phyloP scores from a whole-genome alignment of 2,888 invertebrate species.

The Apamea crenata region DNA sequence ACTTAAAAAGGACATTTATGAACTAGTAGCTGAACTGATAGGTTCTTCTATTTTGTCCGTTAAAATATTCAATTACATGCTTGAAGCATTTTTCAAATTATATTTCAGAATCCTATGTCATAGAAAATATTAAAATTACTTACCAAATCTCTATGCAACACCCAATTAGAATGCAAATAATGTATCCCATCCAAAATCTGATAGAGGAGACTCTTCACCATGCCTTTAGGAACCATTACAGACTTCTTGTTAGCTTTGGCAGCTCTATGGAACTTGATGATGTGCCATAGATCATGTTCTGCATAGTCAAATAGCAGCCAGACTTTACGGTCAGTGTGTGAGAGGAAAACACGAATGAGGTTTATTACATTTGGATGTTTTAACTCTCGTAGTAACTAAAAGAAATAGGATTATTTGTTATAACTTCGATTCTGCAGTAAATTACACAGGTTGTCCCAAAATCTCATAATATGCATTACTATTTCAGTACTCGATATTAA shows the following conservation, averaged over 20 bases:
- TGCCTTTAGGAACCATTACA: slow-evolving; percentile 98
- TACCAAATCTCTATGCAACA: slow-evolving; percentile 98
- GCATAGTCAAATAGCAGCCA: slow-evolving; percentile 99
- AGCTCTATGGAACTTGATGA: slow-evolving; percentile 99
- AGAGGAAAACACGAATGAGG: slow-evolving; percentile 98
- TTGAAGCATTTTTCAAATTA: background rate
- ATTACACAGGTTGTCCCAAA: background rate
- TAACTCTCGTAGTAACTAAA: slow-evolving; percentile 97
- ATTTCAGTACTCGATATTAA: background rate
- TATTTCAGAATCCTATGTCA: background rate
- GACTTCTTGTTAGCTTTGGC: slow-evolving; percentile 99
- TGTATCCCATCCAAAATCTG: slow-evolving; percentile 99
- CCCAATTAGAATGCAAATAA: slow-evolving; percentile 99
- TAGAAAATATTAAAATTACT: slow-evolving; percentile 67
- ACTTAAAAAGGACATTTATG: background rate
- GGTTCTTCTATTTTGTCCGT: background rate
- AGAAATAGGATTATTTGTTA: slow-evolving; percentile 61
- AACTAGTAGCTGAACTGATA: background rate
- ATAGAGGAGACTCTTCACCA: slow-evolving; percentile 99
- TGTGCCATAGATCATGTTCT: slow-evolving; percentile 99
- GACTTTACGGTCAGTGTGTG: slow-evolving; percentile 98
- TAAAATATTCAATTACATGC: background rate
- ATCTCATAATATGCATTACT: background rate
- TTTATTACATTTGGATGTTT: slow-evolving; percentile 99
- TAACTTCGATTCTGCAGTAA: background rate